Evolutionary conservation across 2,888 invertebrate genomes (phyloP).

Genomic region (Himalopsyche kuldschensis): DNA sequence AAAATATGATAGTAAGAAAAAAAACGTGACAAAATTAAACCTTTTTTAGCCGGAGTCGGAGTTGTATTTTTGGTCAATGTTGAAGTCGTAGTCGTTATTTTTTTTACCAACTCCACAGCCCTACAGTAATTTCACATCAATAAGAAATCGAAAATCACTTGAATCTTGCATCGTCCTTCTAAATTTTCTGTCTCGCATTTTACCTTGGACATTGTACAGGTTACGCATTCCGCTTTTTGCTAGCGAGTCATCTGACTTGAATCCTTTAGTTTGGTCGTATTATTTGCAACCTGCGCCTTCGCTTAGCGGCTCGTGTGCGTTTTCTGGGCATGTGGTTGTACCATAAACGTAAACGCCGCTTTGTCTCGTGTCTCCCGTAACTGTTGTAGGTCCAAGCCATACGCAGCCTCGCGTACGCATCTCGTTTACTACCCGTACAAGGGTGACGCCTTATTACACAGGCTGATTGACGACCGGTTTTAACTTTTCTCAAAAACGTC

Average conservation of each 20-base stretch:
- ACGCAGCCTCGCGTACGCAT: slow-evolving; percentile 2
- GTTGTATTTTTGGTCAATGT: too few relatives aligned
- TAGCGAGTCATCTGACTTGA: neutral
- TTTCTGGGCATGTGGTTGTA: neutral
- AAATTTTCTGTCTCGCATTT: neutral
- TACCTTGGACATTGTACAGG: neutral
- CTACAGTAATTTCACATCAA: too few relatives aligned
- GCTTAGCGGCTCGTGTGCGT: neutral
- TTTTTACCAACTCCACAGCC: too few relatives aligned
- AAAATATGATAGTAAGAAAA: too few relatives aligned
- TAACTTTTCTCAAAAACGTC: neutral
- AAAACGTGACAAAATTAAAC: too few relatives aligned
- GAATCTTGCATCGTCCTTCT: neutral
- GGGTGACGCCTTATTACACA: neutral
- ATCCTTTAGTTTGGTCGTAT: neutral
- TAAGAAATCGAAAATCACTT: neutral
- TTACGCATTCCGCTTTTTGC: neutral
- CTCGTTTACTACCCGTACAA: slow-evolving; percentile 2
- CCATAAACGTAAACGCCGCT: neutral
- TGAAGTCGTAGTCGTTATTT: too few relatives aligned
- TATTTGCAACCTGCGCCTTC: neutral
- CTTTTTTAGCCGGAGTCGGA: too few relatives aligned
- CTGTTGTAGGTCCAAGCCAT: slow-evolving; percentile 12
- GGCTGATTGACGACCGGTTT: neutral
- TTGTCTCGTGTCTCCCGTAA: slow-evolving; percentile 3